Conservation (phyloP, 2,113 vertebrate genomes). For the Thamnaconus septentrionalis region DNA sequence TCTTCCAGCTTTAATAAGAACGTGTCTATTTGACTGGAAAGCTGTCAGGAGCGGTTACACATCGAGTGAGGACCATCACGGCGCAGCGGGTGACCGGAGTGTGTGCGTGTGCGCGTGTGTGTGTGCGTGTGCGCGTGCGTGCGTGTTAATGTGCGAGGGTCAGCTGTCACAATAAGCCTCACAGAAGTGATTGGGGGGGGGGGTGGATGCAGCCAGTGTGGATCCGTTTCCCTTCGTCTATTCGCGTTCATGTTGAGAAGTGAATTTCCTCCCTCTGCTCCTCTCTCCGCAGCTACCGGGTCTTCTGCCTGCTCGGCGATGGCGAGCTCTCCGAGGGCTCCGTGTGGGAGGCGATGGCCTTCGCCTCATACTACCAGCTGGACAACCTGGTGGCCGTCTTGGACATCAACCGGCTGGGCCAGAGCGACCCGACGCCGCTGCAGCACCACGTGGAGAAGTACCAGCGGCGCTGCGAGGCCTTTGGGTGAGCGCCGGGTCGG, state of each 20-base stretch:
- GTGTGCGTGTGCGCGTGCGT: not conserved
- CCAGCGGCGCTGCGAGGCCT: conserved; percentile 92
- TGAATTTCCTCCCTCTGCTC: not conserved
- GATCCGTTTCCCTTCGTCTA: not conserved
- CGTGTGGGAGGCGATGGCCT: conserved; percentile 96
- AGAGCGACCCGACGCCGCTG: conserved; percentile 90
- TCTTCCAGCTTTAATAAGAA: conserved; percentile 66
- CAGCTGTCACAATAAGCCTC: conserved; percentile 25
- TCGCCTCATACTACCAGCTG: conserved; percentile 90
- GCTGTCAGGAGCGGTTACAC: conserved; percentile 68
- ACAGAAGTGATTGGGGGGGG: no score
- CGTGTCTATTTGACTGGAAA: conserved; percentile 74
- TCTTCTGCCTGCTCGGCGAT: conserved; percentile 91
- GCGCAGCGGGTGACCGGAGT: not conserved
- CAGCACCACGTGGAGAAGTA: conserved; percentile 92
- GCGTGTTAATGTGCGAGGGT: conserved; percentile 21
- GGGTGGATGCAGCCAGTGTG: conserved; percentile 1
- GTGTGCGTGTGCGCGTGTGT: not conserved
- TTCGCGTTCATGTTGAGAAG: no score
- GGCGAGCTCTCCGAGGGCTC: conserved; percentile 93
- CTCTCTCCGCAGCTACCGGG: conserved; percentile 76
- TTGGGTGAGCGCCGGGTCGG: conserved; percentile 70
- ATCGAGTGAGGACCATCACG: conserved; percentile 25
- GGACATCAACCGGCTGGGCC: conserved; percentile 93
- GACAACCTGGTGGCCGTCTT: conserved; percentile 92